A percentile compares a stretch with the other conserved stretches of the same genome.
phyloP scores from a whole-genome alignment of 2,113 vertebrate species.

The Corvus moneduloides region DNA sequence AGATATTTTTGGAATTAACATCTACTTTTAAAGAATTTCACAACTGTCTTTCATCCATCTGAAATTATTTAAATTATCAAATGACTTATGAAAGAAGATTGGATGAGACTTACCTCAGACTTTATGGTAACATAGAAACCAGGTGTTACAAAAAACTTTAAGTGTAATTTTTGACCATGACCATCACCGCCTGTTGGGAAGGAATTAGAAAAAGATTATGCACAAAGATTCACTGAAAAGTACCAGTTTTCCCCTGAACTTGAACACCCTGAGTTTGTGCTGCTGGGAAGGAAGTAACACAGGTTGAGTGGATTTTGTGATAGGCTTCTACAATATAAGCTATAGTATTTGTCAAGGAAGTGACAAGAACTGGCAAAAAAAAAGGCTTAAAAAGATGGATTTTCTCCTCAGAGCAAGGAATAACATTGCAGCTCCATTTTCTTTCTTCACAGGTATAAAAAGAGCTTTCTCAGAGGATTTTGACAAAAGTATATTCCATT shows the following conservation, averaged over 20 bases:
- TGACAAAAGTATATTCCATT: neutral
- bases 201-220: neutral
- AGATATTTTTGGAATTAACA: neutral
- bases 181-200: neutral
- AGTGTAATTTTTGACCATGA: neutral
- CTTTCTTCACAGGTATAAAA: neutral
- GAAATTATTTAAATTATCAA: neutral
- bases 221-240: neutral
- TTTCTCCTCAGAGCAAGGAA: neutral
- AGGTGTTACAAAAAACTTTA: neutral
- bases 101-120: neutral
- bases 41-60: neutral
- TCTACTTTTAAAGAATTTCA: neutral
- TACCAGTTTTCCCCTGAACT: neutral
- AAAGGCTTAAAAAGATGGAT: neutral
- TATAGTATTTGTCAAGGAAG: neutral
- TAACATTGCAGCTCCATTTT: neutral
- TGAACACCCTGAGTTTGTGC: accelerated
- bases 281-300: neutral
- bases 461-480: neutral
- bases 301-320: neutral
- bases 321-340: neutral
- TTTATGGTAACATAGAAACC: neutral
- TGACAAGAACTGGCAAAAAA: neutral
- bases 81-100: neutral